Conservation (phyloP, 2,888 invertebrate species). For the Aleiodes testaceus region DNA sequence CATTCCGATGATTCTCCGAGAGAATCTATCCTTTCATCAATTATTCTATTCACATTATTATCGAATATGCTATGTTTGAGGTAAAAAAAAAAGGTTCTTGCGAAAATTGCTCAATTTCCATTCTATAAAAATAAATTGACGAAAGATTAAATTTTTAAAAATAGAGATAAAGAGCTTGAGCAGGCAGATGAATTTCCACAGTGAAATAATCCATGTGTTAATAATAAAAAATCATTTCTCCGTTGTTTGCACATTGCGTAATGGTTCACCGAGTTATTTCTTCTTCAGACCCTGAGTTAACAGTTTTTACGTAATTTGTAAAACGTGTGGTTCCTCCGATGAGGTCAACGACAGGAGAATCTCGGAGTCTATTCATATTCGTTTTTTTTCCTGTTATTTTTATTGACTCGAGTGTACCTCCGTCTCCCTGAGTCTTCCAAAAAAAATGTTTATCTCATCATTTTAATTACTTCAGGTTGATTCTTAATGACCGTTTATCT, state of each 20-base stretch:
- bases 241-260: slow-evolving; percentile 44
- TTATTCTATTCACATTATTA: not conserved
- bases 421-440: not conserved
- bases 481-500: not conserved
- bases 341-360: slow-evolving; percentile 38
- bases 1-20: no score
- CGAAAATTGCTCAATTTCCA: not conserved
- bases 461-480: not conserved
- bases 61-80: no score
- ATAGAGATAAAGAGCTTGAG: not conserved
- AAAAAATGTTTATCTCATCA: not conserved
- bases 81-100: no score
- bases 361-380: slow-evolving; percentile 4
- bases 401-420: not conserved
- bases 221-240: slow-evolving; percentile 25
- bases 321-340: slow-evolving; percentile 5
- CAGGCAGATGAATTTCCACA: not conserved
- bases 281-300: slow-evolving; percentile 44
- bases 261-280: slow-evolving; percentile 30
- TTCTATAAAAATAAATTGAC: slow-evolving; percentile 1
- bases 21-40: not conserved
- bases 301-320: slow-evolving; percentile 53
- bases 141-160: not conserved
- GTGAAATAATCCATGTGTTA: not conserved
- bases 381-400: slow-evolving; percentile 23